Percentiles rank a stretch among this genome's conserved stretches.
Evolutionary conservation across 2,888 invertebrate species (phyloP).

Genomic region (Parnassius mnemosyne): DNA sequence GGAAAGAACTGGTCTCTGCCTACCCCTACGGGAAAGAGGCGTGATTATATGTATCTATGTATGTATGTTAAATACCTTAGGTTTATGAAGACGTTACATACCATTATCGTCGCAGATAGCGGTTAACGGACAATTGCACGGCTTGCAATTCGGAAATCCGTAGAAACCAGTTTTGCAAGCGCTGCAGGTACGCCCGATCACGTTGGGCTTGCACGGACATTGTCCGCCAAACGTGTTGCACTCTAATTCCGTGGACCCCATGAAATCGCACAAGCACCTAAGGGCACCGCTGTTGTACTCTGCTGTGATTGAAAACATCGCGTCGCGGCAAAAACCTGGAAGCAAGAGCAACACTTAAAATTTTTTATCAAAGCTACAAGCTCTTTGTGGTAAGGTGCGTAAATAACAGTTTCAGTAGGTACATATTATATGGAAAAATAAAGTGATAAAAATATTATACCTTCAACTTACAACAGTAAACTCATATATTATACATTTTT

Average conservation of each 20-base stretch:
- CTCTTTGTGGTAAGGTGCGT: not conserved
- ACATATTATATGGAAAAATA: too few species aligned
- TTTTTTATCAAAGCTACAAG: not conserved
- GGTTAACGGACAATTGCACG: conserved; percentile 91
- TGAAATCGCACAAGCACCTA: conserved; percentile 92
- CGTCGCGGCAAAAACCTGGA: conserved; percentile 91
- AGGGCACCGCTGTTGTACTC: conserved; percentile 97
- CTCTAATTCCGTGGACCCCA: conserved; percentile 90
- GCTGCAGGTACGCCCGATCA: conserved; percentile 94
- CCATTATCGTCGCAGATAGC: conserved; percentile 88
- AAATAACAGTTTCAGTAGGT: too few species aligned
- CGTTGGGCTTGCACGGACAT: conserved; percentile 94
- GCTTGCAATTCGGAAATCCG: conserved; percentile 96
- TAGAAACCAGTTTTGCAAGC: conserved; percentile 95
- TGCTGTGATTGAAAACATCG: conserved; percentile 95
- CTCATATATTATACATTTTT: too few species aligned
- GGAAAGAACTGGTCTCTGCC: too few species aligned
- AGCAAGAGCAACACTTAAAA: not conserved
- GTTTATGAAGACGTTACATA: conserved; percentile 34
- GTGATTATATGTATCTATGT: too few species aligned
- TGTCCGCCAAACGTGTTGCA: conserved; percentile 98
- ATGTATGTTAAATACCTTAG: not conserved
- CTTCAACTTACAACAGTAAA: too few species aligned
- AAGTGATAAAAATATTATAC: too few species aligned
- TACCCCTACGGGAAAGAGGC: too few species aligned